Percentiles rank a stretch among this genome's conserved stretches.
These are phyloP conservation scores for Molossus molossus DNA, from an alignment of 2,797 vertebrate genomes.

Conservation along the genomic window DNA sequence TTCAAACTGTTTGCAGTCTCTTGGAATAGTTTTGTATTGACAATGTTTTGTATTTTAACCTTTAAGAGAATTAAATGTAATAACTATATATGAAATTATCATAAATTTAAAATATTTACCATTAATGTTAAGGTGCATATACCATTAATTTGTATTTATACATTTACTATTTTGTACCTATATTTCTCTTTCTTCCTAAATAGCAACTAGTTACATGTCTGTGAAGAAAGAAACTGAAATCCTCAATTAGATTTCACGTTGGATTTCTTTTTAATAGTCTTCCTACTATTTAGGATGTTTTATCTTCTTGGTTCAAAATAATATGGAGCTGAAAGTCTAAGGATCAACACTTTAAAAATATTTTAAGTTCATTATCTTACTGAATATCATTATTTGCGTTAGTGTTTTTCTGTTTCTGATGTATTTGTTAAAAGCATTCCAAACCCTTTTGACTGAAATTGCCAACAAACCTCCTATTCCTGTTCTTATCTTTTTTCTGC, in stretches of 20 bases:
- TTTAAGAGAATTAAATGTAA: background rate
- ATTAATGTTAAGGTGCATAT: background rate
- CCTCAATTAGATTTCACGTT: background rate
- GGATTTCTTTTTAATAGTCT: background rate
- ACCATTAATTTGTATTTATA: background rate
- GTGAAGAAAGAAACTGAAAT: background rate
- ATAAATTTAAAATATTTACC: slow-evolving; percentile 18
- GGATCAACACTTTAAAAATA: background rate
- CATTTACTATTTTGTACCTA: background rate
- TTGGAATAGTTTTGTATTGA: slow-evolving; percentile 32
- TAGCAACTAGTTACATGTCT: background rate
- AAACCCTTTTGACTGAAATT: background rate
- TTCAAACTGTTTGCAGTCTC: slow-evolving; percentile 64
- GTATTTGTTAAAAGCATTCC: background rate
- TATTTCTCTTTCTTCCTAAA: background rate
- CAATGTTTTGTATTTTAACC: background rate
- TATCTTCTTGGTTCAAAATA: background rate
- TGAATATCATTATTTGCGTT: background rate
- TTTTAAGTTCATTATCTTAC: background rate
- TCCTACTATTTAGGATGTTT: background rate
- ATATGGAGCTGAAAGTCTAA: background rate
- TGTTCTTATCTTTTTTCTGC: background rate
- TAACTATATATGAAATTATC: background rate
- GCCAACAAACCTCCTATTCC: background rate
- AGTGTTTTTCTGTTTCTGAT: background rate